Conservation (phyloP, 2,113 vertebrate genomes). For the Zosterops hypoxanthus region DNA sequence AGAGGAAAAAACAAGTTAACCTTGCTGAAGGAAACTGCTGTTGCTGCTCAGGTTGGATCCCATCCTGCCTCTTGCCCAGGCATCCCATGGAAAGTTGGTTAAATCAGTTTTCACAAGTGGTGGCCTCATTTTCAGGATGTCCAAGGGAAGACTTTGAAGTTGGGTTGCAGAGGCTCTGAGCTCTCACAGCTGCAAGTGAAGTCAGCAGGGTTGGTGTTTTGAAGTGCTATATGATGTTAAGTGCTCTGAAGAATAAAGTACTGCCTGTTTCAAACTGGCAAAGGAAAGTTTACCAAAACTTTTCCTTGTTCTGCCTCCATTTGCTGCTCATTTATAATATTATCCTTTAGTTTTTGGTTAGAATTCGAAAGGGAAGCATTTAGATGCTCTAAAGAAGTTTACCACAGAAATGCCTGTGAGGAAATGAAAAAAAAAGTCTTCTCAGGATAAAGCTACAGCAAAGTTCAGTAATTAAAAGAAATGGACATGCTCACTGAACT, state of each 20-base stretch:
- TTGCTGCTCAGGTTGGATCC: background rate
- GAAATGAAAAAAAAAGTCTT: background rate
- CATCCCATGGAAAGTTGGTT: background rate
- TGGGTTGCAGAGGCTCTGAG: background rate
- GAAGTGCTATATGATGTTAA: background rate
- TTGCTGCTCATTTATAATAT: background rate
- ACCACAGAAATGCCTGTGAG: background rate
- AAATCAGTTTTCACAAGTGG: slow-evolving; percentile 4
- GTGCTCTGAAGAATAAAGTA: background rate
- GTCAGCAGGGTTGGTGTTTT: background rate
- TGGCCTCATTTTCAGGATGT: background rate
- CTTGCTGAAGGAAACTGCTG: background rate
- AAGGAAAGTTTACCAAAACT: background rate
- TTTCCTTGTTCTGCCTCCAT: background rate
- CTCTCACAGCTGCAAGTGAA: slow-evolving; percentile 7
- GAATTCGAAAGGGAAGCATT: background rate
- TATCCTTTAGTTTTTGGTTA: background rate
- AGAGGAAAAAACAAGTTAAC: background rate
- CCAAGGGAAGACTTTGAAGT: background rate
- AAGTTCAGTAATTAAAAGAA: background rate
- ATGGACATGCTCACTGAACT: background rate
- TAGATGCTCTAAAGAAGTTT: background rate
- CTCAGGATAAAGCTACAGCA: background rate
- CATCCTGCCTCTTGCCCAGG: background rate
- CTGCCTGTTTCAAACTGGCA: slow-evolving; percentile 3